A percentile compares a stretch with the other conserved stretches of the same genome.
phyloP scores from a whole-genome alignment of 2,113 vertebrate genomes.

The mouse (Mus musculus) region GRCm39 chr17:85067001-85067500 shows the following conservation, averaged over 20 bases:
- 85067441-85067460: background rate
- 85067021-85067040: too few species aligned
- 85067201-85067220: background rate
- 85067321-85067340: background rate
- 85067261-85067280: background rate
- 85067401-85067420: background rate
- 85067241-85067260: background rate
- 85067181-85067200: background rate
- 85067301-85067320: background rate
- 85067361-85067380: background rate
- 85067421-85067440: background rate
- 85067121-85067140: too few species aligned
- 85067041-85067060: too few species aligned
- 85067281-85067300: background rate
- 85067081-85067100: too few species aligned
- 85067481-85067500: background rate
- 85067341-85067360: background rate
- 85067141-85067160: too few species aligned
- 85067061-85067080: too few species aligned
- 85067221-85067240: background rate
- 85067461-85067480: background rate
- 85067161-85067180: too few species aligned
- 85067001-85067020: too few species aligned
- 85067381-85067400: background rate
- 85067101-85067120: too few species aligned